Evolutionary conservation across 1,140 invertebrate genomes (phyloP), one percentile per base, ranked within the genome.

Genomic region (Telenomus remus): DNA sequence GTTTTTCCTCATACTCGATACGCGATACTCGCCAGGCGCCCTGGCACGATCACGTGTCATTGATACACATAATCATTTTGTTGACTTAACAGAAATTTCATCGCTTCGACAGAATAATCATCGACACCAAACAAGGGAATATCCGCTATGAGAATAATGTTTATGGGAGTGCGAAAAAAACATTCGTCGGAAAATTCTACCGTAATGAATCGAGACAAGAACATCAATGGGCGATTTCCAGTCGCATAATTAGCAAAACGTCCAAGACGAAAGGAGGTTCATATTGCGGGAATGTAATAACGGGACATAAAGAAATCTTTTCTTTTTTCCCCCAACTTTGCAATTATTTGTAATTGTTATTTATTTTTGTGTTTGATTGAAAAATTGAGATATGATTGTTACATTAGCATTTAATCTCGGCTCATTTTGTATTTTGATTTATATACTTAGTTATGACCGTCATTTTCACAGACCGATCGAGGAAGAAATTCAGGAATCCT

Each of bases 1-100:
- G 81, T 84, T 85, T 84, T 85, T 85, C 81, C 80, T 64, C 71
- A 73, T n/a, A n/a, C n/a, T 47, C 44, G 59, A 27, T 27, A 27
- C 19, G 81, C 78, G 79, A 82, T 79, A 71, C 63, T 37, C 48
- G 19, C 66, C 77, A 71, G 76, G 77, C 57, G 68, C 73, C 55
- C 59, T 39, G 12, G 57, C 74, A 59, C 56, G 43, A 57, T 59
- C 56, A 56, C 56, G 70, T 55, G 55, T 56, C 15, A 37, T 37
- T 37, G 55, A 59, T 64, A 56, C n/a, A 55, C 50, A 66, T 49
- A 66, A 49, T 61, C 7, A 61, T 61, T 51, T 37, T 59, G 6
- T 13, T 19, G 59, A 46, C 10, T 53, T 33, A 39, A 63, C 59
- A 53, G 27, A 33, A 63, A 37, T 64, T 72, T 59, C 37, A 50